These are phyloP conservation scores for Antechinus flavipes DNA, from an alignment of 2,113 vertebrate species.

Conservation along the genomic window DNA sequence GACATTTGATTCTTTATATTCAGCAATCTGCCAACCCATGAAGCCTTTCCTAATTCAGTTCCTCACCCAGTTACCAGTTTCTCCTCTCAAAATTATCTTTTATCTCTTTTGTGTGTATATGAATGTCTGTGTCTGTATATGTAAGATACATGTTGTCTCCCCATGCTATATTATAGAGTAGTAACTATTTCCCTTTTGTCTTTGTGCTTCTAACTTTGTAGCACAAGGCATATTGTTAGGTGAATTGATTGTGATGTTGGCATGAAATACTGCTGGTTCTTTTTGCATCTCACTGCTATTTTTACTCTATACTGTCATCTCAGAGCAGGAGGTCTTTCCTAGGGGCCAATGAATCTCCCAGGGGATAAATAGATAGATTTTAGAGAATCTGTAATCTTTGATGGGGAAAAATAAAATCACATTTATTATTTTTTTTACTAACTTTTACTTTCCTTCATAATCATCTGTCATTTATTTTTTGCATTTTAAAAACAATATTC, in stretches of 20 bases:
- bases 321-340: not conserved
- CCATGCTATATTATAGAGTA: not conserved
- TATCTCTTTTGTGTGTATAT: not conserved
- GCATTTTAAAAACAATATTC: not conserved
- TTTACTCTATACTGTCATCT: not conserved
- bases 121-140: no score
- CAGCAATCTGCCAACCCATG: not conserved
- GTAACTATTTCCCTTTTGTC: not conserved
- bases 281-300: not conserved
- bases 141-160: not conserved
- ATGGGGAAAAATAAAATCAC: not conserved
- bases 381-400: not conserved
- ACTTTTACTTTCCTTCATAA: not conserved
- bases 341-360: not conserved
- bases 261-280: not conserved
- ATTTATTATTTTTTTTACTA: not conserved
- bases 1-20: conserved; percentile 23
- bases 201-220: not conserved
- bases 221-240: not conserved
- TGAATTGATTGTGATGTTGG: not conserved
- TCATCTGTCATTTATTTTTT: not conserved
- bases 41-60: not conserved
- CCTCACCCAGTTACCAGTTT: not conserved
- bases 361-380: not conserved
- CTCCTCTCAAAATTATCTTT: not conserved